Conservation (phyloP, 2,797 vertebrate species). For the Diglossa cyanea region DNA sequence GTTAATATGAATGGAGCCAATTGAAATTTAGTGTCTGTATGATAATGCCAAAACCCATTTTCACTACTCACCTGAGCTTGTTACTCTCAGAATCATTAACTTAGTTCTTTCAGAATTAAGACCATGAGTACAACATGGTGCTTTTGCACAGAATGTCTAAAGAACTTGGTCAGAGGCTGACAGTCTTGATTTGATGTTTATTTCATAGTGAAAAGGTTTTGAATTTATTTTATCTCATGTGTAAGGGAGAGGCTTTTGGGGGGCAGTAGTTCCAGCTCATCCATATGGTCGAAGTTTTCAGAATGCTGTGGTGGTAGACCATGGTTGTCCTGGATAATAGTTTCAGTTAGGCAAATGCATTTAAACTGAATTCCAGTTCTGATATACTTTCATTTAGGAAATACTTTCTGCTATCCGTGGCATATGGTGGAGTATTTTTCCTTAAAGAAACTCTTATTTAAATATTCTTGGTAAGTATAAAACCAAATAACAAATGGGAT, state of each 20-base stretch:
- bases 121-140: rapidly evolving
- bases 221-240: neutral
- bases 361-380: neutral
- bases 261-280: neutral
- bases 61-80: neutral
- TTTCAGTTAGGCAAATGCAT: neutral
- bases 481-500: neutral
- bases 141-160: neutral
- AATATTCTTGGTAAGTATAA: neutral
- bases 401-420: neutral
- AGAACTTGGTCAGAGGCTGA: neutral
- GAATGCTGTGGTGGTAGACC: neutral
- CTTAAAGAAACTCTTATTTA: neutral
- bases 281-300: neutral
- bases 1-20: neutral
- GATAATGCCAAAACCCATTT: neutral
- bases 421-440: neutral
- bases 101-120: neutral
- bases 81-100: neutral
- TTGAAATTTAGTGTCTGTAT: neutral
- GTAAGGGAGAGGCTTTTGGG: neutral
- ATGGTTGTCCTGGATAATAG: neutral
- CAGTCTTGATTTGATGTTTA: neutral
- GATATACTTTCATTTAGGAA: neutral
- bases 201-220: neutral